Base-by-base conservation (phyloP, 2,888 invertebrate species). In the Deroplatys truncata region DNA sequence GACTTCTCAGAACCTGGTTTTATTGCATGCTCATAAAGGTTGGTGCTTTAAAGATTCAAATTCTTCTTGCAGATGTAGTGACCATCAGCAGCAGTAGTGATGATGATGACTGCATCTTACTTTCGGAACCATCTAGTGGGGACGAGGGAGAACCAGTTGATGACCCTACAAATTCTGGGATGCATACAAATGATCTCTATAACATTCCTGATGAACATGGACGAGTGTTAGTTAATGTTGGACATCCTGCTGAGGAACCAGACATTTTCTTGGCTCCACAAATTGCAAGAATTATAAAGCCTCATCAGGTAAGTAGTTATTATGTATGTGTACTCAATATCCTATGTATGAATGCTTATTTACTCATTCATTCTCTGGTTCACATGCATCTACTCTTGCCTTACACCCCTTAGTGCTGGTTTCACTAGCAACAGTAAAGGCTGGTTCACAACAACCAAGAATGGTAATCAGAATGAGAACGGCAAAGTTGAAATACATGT, bases 191-290 rank as follows among this genome's bases (percentile, higher is more conserved):
- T 92, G 99, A 99, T 93, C 94, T 96, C 10, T 97, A 98, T 92
- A 99, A 99, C 93, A 94, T 97, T 91, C 98, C 98, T 0, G 98
- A 99, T 93, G 97, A 97, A 91, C 96, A 97, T 92, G 99, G 99
- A 0, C 95, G 98, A 31, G 98, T 99, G 25, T 94, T 98, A 91
- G 97, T 99, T 88, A 99, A 99, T 93, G 96, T 99, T 35, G 98
- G 98, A 13, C 99, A 99, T 93, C 97, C 98, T 0, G 97, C 97
- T 90, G 96, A 96, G 89, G 99, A 99, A 92, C 96, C 97, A 28
- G 98, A 98, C 92, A 97, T 99, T 91, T 99, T 97, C 93, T 94
- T 99, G 89, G 98, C 98, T 0, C 98, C 98, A 0, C 98, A 98
- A 93, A 97, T 99, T 88, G 97, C 98, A 0, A 95, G 97, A 91